A percentile compares a stretch with the other conserved stretches of the same genome.
Evolutionary conservation across 2,797 vertebrate species (phyloP).

Genomic region (Agapornis canus): DNA sequence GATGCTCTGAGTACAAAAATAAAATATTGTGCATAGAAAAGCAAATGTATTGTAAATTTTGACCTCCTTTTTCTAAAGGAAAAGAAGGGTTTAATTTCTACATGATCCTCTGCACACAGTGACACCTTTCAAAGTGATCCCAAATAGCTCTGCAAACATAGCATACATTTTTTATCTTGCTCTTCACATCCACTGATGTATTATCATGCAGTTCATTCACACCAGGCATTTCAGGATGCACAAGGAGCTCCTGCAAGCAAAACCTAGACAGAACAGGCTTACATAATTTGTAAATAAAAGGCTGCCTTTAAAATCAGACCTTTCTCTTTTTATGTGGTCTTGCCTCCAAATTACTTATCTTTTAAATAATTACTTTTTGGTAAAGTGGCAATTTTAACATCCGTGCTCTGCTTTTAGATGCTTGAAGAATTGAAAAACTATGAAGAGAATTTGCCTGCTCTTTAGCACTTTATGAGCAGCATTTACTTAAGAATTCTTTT

Average conservation of each 20-base stretch:
- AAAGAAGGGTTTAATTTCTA: not conserved
- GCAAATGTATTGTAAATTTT: conserved; percentile 38
- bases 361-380: conserved; percentile 31
- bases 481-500: conserved; percentile 29
- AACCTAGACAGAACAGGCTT: not conserved
- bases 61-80: conserved; percentile 18
- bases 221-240: conserved; percentile 8
- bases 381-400: not conserved
- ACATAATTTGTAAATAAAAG: conserved; percentile 18
- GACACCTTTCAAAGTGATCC: conserved; percentile 15
- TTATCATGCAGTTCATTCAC: not conserved
- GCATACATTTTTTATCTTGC: not conserved
- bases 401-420: not conserved
- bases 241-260: conserved; percentile 1
- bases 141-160: not conserved
- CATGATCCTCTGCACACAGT: not conserved
- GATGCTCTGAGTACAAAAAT: not conserved
- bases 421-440: not conserved
- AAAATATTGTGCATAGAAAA: not conserved
- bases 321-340: not conserved
- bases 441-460: not conserved
- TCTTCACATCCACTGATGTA: conserved; percentile 19
- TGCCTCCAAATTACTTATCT: not conserved
- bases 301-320: not conserved
- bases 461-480: not conserved